These are phyloP conservation scores for Tyrophagus putrescentiae DNA, from an alignment of 1,140 invertebrate species.

Conservation along the genomic window DNA sequence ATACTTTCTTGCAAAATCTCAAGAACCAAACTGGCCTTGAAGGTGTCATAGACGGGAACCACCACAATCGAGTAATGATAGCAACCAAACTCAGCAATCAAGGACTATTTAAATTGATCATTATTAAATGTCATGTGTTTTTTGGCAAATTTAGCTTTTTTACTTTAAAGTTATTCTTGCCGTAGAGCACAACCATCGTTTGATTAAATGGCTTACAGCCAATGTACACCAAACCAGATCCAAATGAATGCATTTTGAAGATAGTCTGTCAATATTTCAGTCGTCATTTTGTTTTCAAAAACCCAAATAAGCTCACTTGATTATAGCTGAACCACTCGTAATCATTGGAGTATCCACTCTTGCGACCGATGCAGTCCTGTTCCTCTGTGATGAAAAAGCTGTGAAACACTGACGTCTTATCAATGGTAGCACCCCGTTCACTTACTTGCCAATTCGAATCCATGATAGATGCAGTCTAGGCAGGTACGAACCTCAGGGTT, in stretches of 20 bases:
- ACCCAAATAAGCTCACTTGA: constrained; percentile 4
- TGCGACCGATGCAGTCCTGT: constrained; percentile 15
- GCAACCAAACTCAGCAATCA: constrained; percentile 63
- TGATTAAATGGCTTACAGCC: constrained; percentile 15
- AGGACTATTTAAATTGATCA: constrained; percentile 22
- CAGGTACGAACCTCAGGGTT: constrained; percentile 8
- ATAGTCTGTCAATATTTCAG: neutral
- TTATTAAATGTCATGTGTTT: neutral
- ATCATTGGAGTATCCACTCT: constrained; percentile 10
- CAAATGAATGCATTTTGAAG: constrained; percentile 16
- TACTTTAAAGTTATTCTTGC: constrained; percentile 16
- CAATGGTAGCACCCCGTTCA: neutral
- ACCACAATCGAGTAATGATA: constrained; percentile 41
- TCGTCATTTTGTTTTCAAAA: neutral
- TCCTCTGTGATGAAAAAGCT: constrained; percentile 18
- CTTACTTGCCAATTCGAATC: constrained; percentile 13
- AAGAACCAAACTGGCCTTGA: constrained; percentile 81
- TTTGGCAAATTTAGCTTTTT: neutral
- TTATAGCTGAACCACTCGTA: constrained; percentile 21
- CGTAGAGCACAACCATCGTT: constrained; percentile 12
- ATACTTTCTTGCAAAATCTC: constrained; percentile 53
- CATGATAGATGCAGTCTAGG: constrained; percentile 17
- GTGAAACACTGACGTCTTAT: too few species aligned
- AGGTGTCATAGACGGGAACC: constrained; percentile 25
- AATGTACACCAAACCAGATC: constrained; percentile 15